These are phyloP conservation scores for Cabera pusaria DNA, from an alignment of 2,888 invertebrate species.

Conservation along the genomic window DNA sequence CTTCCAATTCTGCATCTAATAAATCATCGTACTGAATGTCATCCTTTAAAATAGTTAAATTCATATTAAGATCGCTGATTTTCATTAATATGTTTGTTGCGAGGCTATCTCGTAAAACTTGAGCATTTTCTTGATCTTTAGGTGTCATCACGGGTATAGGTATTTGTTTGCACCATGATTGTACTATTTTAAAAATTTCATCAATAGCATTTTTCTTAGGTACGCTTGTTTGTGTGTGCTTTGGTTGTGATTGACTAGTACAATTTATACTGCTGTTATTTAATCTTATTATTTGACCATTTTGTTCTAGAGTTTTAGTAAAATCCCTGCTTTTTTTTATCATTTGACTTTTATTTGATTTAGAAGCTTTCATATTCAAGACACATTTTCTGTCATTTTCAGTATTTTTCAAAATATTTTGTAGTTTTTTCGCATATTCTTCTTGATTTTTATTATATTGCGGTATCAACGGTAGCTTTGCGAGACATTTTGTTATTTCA, in stretches of 20 bases:
- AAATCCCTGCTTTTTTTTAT: slow-evolving; percentile 27
- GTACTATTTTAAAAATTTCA: slow-evolving; percentile 48
- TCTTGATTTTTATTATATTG: slow-evolving; percentile 37
- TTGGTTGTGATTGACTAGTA: too few species aligned
- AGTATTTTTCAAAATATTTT: slow-evolving; percentile 44
- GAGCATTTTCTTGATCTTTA: slow-evolving; percentile 33
- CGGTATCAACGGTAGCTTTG: slow-evolving; percentile 46
- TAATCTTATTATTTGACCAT: slow-evolving; percentile 38
- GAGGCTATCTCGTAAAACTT: slow-evolving; percentile 42
- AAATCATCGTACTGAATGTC: slow-evolving; percentile 45
- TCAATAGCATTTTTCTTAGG: slow-evolving; percentile 46
- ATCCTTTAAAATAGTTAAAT: slow-evolving; percentile 47
- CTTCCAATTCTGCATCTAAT: slow-evolving; percentile 51
- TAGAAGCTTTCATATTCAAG: slow-evolving; percentile 13
- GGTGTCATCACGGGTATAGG: slow-evolving; percentile 38
- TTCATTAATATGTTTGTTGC: slow-evolving; percentile 53
- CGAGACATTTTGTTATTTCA: slow-evolving; percentile 55
- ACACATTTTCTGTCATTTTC: slow-evolving; percentile 45
- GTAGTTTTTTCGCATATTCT: slow-evolving; percentile 41
- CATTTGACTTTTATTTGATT: slow-evolving; percentile 17
- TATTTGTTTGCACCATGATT: slow-evolving; percentile 54
- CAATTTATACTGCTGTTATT: slow-evolving; percentile 27
- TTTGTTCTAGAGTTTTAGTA: slow-evolving; percentile 20
- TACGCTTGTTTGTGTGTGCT: slow-evolving; percentile 7
- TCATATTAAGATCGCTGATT: slow-evolving; percentile 54